Evolutionary conservation across 2,797 vertebrate genomes (phyloP), one percentile per base, ranked within the genome.

Genomic region (Lophius americanus): DNA sequence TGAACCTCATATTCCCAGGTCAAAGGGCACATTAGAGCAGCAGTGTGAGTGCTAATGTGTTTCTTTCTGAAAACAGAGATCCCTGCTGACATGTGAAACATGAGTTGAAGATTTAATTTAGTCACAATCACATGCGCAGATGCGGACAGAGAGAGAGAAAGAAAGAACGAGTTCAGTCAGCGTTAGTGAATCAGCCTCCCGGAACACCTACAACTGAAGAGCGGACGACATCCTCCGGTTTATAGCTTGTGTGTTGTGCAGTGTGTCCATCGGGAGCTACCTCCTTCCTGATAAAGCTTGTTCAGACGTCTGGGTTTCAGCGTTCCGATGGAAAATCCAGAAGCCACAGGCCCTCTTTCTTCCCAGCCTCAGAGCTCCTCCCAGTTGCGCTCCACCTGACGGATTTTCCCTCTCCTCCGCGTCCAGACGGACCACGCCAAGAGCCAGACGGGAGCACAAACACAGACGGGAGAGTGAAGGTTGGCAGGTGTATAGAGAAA

Each of bases 371-470:
- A 37, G 51, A 54, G 61, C 81, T 81, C 83, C 85, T 83, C 83
- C 86, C 79, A 74, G 78, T 75, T 78, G 80, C 4, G 32, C 73
- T 78, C 82, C 83, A 88, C 89, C 86, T 91, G 86, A 86, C 23
- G 57, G 79, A 54, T 82, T 85, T 88, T 88, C 87, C 87, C 81
- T 81, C 63, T 71, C 57, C 73, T 70, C 75, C 41, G 64, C 5
- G 36, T 68, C 85, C 84, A 89, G 88, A 89, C 85, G 43, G 61
- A 78, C 66, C 76, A 78, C 32, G 64, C 61, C 64, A 51, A 76
- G 68, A 78, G 46, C 76, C 85, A 92, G 90, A 92, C 91, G 62
- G 75, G 68, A 89, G 88, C 69, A 74, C 81, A 92, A 92, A 92
- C 89, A 91, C 62, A 13, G 73, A 56, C 72, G 12, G 69, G 70